Evolutionary conservation across 1,140 invertebrate genomes (phyloP).

Genomic region (Idris sp.): DNA sequence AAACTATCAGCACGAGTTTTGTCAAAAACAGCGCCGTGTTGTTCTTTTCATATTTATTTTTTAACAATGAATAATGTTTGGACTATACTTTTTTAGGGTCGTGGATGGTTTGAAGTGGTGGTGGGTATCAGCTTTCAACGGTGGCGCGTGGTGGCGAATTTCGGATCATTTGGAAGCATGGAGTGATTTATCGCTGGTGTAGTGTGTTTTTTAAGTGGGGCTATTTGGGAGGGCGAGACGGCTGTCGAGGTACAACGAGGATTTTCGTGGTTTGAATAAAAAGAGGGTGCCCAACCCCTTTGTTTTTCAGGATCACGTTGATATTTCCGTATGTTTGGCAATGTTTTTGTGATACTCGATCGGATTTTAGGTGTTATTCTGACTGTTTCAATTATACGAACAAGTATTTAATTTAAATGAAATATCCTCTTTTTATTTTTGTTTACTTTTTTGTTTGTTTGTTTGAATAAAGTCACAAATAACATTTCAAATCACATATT

Average conservation of each 20-base stretch:
- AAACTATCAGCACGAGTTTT: not conserved
- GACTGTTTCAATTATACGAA: conserved; percentile 9
- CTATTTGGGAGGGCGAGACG: conserved; percentile 27
- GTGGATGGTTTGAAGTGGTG: conserved; percentile 16
- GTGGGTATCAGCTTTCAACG: conserved; percentile 14
- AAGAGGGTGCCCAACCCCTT: conserved; percentile 38
- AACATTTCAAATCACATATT: not conserved
- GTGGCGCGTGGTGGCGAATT: conserved; percentile 31
- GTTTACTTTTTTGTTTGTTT: too few relatives aligned
- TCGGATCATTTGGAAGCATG: conserved; percentile 37
- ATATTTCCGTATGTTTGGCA: conserved; percentile 34
- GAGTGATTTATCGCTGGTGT: conserved; percentile 41
- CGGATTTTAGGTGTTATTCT: conserved; percentile 28
- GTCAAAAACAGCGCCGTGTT: too few relatives aligned
- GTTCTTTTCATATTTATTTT: conserved; percentile 25
- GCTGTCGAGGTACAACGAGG: conserved; percentile 28
- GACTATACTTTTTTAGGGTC: conserved; percentile 14
- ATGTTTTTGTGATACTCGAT: conserved; percentile 37
- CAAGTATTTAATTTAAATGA: not conserved
- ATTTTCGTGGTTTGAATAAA: conserved; percentile 58
- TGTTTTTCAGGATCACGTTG: conserved; percentile 25
- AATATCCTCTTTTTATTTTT: too few relatives aligned
- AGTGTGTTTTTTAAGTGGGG: conserved; percentile 51
- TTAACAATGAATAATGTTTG: conserved; percentile 11
- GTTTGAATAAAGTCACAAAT: too few relatives aligned